These are phyloP conservation scores for Hemaris fuciformis DNA, from an alignment of 2,888 invertebrate genomes.

Conservation along the genomic window DNA sequence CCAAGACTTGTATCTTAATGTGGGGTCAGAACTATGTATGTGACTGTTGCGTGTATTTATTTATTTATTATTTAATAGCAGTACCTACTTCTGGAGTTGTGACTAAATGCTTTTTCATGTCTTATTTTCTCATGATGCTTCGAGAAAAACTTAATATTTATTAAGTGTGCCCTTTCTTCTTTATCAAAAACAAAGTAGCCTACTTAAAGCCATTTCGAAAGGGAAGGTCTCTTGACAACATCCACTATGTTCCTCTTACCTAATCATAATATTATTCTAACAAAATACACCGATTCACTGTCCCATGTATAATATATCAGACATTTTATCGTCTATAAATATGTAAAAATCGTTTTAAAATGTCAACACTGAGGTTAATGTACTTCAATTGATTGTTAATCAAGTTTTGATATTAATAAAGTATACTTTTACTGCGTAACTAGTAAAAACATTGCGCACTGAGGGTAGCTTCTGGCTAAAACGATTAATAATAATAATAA, in stretches of 20 bases:
- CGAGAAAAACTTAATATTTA: too few relatives aligned
- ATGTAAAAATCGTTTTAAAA: constrained; percentile 20
- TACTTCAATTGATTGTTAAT: constrained; percentile 21
- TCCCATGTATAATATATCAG: constrained; percentile 9
- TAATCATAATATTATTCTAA: not conserved
- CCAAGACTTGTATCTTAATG: too few relatives aligned
- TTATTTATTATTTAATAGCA: too few relatives aligned
- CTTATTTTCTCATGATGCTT: too few relatives aligned
- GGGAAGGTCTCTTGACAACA: not conserved
- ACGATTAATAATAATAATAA: not conserved
- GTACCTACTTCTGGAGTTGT: too few relatives aligned
- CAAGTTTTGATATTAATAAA: constrained; percentile 8
- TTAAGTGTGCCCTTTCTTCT: too few relatives aligned
- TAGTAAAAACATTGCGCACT: not conserved
- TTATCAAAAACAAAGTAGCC: too few relatives aligned
- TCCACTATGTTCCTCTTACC: not conserved
- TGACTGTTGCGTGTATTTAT: too few relatives aligned
- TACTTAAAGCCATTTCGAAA: too few relatives aligned
- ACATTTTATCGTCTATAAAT: constrained; percentile 18
- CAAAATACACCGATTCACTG: not conserved
- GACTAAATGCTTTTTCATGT: too few relatives aligned
- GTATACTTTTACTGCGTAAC: not conserved
- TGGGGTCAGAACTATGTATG: too few relatives aligned
- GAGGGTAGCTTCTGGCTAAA: not conserved
- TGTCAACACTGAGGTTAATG: constrained; percentile 25